phyloP scores from a whole-genome alignment of 2,888 invertebrate genomes.

The Camptogramma bilineatum region DNA sequence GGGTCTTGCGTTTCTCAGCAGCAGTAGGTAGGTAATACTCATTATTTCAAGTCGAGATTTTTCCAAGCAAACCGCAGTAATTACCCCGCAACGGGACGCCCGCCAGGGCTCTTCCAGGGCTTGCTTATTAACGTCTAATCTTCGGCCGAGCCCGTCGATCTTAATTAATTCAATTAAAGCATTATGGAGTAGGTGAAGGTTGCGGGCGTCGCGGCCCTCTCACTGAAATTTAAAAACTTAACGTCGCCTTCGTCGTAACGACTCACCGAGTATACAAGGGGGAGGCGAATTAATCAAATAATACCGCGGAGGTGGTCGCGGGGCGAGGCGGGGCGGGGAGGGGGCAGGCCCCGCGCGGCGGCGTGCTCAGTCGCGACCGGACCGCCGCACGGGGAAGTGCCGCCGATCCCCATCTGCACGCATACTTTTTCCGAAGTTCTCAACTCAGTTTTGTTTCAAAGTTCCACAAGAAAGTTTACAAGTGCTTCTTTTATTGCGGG shows the following conservation, averaged over 20 bases:
- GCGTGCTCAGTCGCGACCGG: constrained; percentile 83
- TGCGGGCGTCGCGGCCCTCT: constrained; percentile 79
- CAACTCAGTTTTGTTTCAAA: constrained; percentile 81
- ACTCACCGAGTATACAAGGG: constrained; percentile 83
- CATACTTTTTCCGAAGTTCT: constrained; percentile 85
- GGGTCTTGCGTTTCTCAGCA: constrained; percentile 74
- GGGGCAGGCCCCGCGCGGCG: constrained; percentile 62
- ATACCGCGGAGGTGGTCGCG: constrained; percentile 75
- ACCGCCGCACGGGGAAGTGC: constrained; percentile 80
- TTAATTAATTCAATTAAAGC: constrained; percentile 83
- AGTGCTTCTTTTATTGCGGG: constrained; percentile 73
- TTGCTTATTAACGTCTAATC: constrained; percentile 83
- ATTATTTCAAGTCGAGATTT: constrained; percentile 78
- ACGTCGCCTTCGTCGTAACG: constrained; percentile 81
- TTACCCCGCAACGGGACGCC: constrained; percentile 74
- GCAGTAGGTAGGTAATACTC: constrained; percentile 75
- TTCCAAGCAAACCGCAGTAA: constrained; percentile 69
- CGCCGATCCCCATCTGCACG: constrained; percentile 72
- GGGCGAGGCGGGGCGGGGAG: constrained; percentile 17
- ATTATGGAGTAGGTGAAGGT: constrained; percentile 82
- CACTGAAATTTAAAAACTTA: constrained; percentile 83
- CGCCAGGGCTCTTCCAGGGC: constrained; percentile 66
- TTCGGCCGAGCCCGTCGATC: constrained; percentile 73
- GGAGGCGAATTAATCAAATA: constrained; percentile 86
- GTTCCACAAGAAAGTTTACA: constrained; percentile 77